phyloP scores from a whole-genome alignment of 2,113 vertebrate genomes.

The Paramisgurnus dabryanus region DNA sequence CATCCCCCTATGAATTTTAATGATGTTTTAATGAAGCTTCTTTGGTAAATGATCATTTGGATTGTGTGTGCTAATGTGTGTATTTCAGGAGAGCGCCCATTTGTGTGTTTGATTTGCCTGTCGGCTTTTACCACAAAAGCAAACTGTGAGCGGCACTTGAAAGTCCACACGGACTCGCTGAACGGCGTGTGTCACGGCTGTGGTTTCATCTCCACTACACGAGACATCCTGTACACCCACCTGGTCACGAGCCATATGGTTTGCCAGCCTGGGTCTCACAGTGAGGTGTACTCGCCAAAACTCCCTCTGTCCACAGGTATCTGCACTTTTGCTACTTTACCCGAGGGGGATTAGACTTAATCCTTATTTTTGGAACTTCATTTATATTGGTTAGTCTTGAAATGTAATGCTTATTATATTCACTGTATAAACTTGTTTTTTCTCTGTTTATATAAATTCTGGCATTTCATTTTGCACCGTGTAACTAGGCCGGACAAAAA shows the following conservation, averaged over 20 bases:
- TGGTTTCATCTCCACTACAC: constrained; percentile 92
- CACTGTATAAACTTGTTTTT: no score
- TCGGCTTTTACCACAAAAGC: constrained; percentile 98
- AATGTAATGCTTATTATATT: no score
- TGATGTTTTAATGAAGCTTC: neutral
- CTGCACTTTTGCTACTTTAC: constrained; percentile 9
- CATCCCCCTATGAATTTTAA: neutral
- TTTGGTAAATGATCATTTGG: neutral
- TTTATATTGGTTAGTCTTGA: no score
- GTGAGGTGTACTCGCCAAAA: constrained; percentile 83
- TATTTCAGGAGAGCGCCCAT: constrained; percentile 89
- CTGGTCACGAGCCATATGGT: constrained; percentile 96
- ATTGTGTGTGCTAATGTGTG: neutral
- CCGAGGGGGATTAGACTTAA: no score
- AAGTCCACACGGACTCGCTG: constrained; percentile 94
- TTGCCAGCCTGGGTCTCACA: constrained; percentile 91
- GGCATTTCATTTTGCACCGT: no score
- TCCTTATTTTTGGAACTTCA: no score
- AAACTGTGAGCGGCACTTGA: constrained; percentile 97
- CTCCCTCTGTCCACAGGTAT: constrained; percentile 78
- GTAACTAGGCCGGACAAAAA: no score
- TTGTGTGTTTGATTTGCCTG: constrained; percentile 94
- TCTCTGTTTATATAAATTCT: no score
- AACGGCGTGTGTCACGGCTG: constrained; percentile 95
- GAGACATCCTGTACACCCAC: constrained; percentile 97